Percentiles rank a stretch among this genome's conserved stretches.
Evolutionary conservation across 1,140 invertebrate genomes (phyloP).

Genomic region (Zophobas atratus): DNA sequence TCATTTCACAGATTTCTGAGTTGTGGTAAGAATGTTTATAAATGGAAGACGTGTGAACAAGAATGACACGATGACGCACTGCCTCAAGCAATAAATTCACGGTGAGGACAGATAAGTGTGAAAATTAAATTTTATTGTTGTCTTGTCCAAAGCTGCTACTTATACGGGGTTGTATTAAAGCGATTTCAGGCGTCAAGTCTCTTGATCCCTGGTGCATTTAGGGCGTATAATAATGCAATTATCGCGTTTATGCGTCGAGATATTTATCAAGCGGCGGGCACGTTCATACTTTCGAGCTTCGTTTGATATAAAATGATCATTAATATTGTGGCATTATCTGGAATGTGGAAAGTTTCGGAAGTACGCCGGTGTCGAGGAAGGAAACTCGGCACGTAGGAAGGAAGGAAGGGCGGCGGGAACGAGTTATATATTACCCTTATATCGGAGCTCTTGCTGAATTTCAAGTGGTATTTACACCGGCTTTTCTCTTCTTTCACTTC

Average conservation of each 20-base stretch:
- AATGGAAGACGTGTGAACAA: no score
- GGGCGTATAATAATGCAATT: conserved; percentile 40
- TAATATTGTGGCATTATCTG: conserved; percentile 64
- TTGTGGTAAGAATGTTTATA: no score
- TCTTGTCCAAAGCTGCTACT: background rate
- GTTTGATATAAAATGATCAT: conserved; percentile 58
- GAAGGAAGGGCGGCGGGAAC: conserved; percentile 58
- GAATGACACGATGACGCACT: no score
- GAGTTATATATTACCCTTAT: conserved; percentile 64
- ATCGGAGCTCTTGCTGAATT: conserved; percentile 60
- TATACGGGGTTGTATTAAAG: background rate
- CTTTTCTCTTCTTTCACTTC: conserved; percentile 25
- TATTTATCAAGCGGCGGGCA: conserved; percentile 29
- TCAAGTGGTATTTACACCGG: conserved; percentile 61
- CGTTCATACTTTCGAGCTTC: conserved; percentile 30
- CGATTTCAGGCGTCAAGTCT: conserved; percentile 15
- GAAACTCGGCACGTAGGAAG: conserved; percentile 61
- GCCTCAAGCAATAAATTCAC: no score
- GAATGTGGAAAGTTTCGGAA: conserved; percentile 62
- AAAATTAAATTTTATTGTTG: conserved; percentile 11
- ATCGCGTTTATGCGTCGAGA: conserved; percentile 29
- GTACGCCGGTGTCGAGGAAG: conserved; percentile 62
- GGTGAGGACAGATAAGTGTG: background rate
- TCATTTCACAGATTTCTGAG: no score
- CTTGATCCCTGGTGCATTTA: conserved; percentile 30